Base-by-base conservation (phyloP, 2,113 vertebrate genomes). In the Rhinoderma darwinii region DNA sequence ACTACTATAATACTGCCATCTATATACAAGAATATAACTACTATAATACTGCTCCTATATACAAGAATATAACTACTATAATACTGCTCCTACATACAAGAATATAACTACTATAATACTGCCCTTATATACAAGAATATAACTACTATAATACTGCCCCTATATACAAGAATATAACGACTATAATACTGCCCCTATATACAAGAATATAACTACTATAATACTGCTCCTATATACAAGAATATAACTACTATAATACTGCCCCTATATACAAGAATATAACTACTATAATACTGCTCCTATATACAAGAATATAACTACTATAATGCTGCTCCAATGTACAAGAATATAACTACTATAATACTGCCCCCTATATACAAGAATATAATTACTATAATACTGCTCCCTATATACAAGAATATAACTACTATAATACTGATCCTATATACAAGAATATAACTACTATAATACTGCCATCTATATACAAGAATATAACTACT, bases 71-170 rank as follows among this genome's bases (percentile, higher is more conserved):
- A 68, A 35, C 63, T 68, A 68, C 63, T 56, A 25, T 56, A 56
- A 56, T 56, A 56, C 54, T 56, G 20, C 54, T 22, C 35, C 66
- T 37, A 70, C 39, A 18, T 70, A 70, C 66, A 70, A 39, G 66
- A 70, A 37, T 70, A 70, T 70, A 70, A 70, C 66, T 70, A 70
- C 66, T 70, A 70, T 70, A 70, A 70, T 70, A 70, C 32, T 70
- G 35, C 56, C 20, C 66, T 35, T 39, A 70, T 70, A 18, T 70
- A 70, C 66, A 70, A 70, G 66, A 70, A 70, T 70, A 70, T 70
- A 70, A 70, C 66, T 70, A 70, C 66, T 70, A 70, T 70, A 70
- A 70, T 70, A 70, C 66, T 70, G 66, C 66, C 4, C 66, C 66
- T 39, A 68, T 70, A 17, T 70, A 70, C 66, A 37, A 37, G 66